A percentile compares a stretch with the other conserved stretches of the same genome.
phyloP scores from a whole-genome alignment of 2,113 vertebrate genomes.

The Perccottus glenii region DNA sequence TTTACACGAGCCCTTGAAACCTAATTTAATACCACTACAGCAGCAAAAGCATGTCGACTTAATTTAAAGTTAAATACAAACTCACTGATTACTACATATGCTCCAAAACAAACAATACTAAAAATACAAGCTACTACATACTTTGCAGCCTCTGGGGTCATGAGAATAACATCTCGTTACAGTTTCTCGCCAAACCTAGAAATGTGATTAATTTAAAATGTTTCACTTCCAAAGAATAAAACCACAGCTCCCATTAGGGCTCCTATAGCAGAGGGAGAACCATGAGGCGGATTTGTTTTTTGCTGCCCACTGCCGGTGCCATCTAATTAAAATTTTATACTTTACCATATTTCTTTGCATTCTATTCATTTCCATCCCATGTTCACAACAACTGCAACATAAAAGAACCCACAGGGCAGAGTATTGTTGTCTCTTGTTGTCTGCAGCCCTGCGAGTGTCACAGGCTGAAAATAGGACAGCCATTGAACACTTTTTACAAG shows the following conservation, averaged over 20 bases:
- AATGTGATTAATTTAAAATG: neutral
- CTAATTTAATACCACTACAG: too few species aligned
- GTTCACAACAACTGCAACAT: constrained; percentile 40
- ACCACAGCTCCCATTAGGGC: constrained; percentile 2
- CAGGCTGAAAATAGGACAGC: constrained; percentile 60
- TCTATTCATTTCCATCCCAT: constrained; percentile 48
- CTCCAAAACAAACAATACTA: neutral
- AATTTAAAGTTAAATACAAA: neutral
- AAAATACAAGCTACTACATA: constrained; percentile 2
- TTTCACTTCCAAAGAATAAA: constrained; percentile 16
- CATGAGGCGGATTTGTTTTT: constrained; percentile 27
- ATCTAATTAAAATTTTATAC: constrained; percentile 59
- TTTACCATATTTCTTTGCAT: constrained; percentile 47
- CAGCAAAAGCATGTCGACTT: too few species aligned
- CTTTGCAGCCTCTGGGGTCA: neutral
- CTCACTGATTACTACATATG: neutral
- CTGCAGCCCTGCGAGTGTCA: constrained; percentile 34
- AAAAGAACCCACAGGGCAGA: constrained; percentile 50
- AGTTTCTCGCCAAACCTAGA: neutral
- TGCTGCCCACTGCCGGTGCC: constrained; percentile 29
- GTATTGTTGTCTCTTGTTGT: constrained; percentile 46
- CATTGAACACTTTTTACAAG: constrained; percentile 35
- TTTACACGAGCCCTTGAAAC: too few species aligned
- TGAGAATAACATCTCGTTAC: neutral
- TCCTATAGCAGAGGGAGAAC: constrained; percentile 26